These are phyloP conservation scores for Nephrocerus scutellatus DNA, from an alignment of 2,888 invertebrate genomes.

Conservation along the genomic window DNA sequence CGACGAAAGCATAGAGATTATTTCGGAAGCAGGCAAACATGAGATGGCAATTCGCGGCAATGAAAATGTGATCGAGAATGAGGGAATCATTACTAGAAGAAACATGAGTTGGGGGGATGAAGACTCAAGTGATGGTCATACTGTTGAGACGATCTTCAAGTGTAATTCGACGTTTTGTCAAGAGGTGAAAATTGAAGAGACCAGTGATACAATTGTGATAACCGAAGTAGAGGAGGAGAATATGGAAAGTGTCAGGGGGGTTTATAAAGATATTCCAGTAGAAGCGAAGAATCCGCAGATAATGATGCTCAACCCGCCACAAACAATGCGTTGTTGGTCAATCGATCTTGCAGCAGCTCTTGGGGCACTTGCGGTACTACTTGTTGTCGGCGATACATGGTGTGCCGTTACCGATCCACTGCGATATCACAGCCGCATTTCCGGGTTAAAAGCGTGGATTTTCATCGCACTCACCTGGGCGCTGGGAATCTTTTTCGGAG, in stretches of 20 bases:
- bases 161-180: conserved; percentile 38
- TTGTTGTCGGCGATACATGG: conserved; percentile 53
- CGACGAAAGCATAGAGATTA: conserved; percentile 38
- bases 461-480: conserved; percentile 47
- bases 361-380: conserved; percentile 44
- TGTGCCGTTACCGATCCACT: conserved; percentile 56
- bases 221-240: conserved; percentile 38
- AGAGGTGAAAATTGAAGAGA: conserved; percentile 37
- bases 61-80: conserved; percentile 37
- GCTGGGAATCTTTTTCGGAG: conserved; percentile 44
- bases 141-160: conserved; percentile 37
- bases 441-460: conserved; percentile 45
- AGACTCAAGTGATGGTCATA: conserved; percentile 1
- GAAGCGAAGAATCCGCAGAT: conserved; percentile 14
- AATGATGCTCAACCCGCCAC: conserved; percentile 17
- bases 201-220: conserved; percentile 35
- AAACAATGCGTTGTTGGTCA: conserved; percentile 41
- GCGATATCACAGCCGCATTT: conserved; percentile 52
- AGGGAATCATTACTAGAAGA: conserved; percentile 32
- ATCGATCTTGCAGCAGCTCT: conserved; percentile 45
- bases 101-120: conserved; percentile 18
- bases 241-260: too few relatives aligned
- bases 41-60: conserved; percentile 37
- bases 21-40: conserved; percentile 38
- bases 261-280: conserved; percentile 11